Evolutionary conservation across 30 jellyfish, hydroid and myxozoan genomes (phyloP).

Genomic region (Hydractinia echinata): DNA sequence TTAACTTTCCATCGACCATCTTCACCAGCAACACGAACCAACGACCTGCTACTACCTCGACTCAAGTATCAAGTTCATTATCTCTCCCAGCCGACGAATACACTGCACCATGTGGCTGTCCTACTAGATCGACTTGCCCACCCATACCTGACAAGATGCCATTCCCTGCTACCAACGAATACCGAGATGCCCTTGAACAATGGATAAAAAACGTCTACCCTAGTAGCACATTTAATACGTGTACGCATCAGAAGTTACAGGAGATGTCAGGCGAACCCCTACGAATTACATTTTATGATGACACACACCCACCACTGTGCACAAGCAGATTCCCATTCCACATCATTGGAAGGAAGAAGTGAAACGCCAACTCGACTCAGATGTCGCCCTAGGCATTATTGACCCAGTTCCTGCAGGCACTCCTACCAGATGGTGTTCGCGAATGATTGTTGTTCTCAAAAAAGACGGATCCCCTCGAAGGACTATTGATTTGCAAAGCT

Average conservation of each 20-base stretch:
- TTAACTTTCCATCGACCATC: too few relatives aligned
- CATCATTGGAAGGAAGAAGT: conserved; percentile 32
- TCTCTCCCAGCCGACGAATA: too few relatives aligned
- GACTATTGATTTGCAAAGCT: conserved; percentile 29
- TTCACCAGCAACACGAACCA: too few relatives aligned
- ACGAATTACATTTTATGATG: conserved; percentile 1
- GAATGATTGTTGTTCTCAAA: conserved; percentile 38
- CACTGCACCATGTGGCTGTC: conserved; percentile 8
- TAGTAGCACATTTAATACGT: conserved; percentile 6
- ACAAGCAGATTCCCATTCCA: conserved; percentile 28
- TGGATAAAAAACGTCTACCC: not conserved
- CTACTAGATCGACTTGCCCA: not conserved
- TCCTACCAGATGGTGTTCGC: conserved; percentile 42
- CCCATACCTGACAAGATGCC: not conserved
- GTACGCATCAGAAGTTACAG: conserved; percentile 13
- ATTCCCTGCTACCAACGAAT: not conserved
- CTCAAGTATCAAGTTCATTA: too few relatives aligned
- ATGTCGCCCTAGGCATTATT: conserved; percentile 35
- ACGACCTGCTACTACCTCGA: too few relatives aligned
- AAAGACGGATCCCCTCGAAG: conserved; percentile 40
- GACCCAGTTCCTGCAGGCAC: conserved; percentile 45
- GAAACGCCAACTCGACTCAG: conserved; percentile 25
- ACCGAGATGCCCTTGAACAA: not conserved
- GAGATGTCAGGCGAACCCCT: conserved; percentile 28
- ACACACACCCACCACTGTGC: too few relatives aligned